A percentile compares a stretch with the other conserved stretches of the same genome.
Conservation (phyloP, 2,797 vertebrate species). For the Notoglanidium macrostoma region DNA sequence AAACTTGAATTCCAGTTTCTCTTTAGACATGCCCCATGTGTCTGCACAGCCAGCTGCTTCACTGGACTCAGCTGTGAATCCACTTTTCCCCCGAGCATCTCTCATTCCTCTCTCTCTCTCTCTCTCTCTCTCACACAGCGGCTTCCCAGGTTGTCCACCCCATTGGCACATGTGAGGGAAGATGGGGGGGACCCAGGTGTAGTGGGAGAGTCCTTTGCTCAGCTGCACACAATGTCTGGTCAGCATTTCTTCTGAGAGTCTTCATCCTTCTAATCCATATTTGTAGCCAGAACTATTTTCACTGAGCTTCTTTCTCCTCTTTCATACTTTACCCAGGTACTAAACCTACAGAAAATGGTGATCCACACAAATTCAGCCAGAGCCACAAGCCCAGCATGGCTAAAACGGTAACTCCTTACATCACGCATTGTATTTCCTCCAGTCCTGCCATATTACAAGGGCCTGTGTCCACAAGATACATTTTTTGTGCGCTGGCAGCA, state of each 20-base stretch:
- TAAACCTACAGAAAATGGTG: conserved; percentile 53
- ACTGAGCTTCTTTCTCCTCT: conserved; percentile 14
- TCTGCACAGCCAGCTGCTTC: neutral
- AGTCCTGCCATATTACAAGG: neutral
- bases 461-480: too few relatives aligned
- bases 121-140: conserved; percentile 46
- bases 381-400: conserved; percentile 59
- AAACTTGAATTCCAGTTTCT: neutral
- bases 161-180: conserved; percentile 55
- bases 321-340: conserved; percentile 54
- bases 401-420: conserved; percentile 66
- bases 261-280: neutral
- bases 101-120: neutral
- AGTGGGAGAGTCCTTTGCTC: conserved; percentile 16
- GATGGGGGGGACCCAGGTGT: conserved; percentile 53
- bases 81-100: neutral
- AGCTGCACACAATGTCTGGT: conserved; percentile 46
- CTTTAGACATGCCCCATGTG: neutral
- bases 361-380: conserved; percentile 54
- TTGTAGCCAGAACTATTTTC: neutral
- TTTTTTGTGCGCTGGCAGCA: too few relatives aligned
- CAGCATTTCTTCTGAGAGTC: conserved; percentile 40
- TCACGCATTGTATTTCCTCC: neutral
- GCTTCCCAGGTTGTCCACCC: conserved; percentile 67
- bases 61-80: conserved; percentile 15